A percentile compares a stretch with the other conserved stretches of the same genome.
Evolutionary conservation across 2,888 invertebrate genomes (phyloP).

Genomic region (Ischnus inquisitorius): DNA sequence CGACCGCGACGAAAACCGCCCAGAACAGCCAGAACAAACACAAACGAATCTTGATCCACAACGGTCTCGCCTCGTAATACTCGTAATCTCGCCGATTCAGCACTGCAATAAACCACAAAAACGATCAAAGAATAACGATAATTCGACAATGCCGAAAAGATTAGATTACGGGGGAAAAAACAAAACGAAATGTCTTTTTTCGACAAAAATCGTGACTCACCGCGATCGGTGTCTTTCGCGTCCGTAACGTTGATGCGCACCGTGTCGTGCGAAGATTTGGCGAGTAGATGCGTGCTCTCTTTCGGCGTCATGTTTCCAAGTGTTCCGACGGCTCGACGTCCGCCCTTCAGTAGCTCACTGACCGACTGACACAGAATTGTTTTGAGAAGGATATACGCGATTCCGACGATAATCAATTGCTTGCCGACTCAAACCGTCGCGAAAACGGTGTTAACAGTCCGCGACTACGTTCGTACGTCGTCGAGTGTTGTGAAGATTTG

Average conservation of each 20-base stretch:
- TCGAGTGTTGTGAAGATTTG: background rate
- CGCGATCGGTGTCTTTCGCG: constrained; percentile 31
- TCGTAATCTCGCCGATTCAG: constrained; percentile 72
- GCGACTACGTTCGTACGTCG: background rate
- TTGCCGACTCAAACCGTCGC: background rate
- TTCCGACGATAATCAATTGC: background rate
- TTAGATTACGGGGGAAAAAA: background rate
- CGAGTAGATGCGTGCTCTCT: constrained; percentile 74
- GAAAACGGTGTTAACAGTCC: background rate
- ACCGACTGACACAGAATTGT: constrained; percentile 57
- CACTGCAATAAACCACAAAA: constrained; percentile 63
- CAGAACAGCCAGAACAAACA: constrained; percentile 80
- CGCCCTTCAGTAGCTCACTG: constrained; percentile 48
- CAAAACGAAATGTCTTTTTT: background rate
- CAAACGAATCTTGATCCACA: constrained; percentile 78
- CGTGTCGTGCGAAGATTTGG: constrained; percentile 54
- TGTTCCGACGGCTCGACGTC: constrained; percentile 28
- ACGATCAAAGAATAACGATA: background rate
- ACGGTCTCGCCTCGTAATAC: constrained; percentile 74
- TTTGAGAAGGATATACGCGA: constrained; percentile 26
- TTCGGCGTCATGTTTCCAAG: constrained; percentile 70
- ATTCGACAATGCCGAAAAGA: constrained; percentile 17
- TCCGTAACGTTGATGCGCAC: constrained; percentile 61
- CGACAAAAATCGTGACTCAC: constrained; percentile 37
- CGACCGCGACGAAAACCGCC: constrained; percentile 73